A percentile compares a stretch with the other conserved stretches of the same genome.
These are phyloP conservation scores for Diplodus sargus DNA, from an alignment of 2,797 vertebrate species.

Conservation along the genomic window DNA sequence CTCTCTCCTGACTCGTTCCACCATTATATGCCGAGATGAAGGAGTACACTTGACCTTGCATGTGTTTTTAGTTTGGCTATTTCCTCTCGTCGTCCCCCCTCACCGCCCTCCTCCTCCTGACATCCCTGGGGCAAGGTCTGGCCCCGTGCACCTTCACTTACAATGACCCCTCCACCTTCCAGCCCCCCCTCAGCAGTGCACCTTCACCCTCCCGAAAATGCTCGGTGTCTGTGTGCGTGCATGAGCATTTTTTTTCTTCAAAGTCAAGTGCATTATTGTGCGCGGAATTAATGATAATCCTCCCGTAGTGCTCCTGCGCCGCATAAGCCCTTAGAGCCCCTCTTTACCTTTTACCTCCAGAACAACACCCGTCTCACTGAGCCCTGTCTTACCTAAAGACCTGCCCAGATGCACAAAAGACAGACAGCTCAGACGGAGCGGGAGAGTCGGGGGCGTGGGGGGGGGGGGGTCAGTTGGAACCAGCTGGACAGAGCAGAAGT, in stretches of 20 bases:
- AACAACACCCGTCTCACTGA: constrained; percentile 61
- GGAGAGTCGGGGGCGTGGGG: constrained; percentile 35
- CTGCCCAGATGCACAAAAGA: constrained; percentile 66
- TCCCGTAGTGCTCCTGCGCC: constrained; percentile 57
- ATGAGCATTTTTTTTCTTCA: constrained; percentile 33
- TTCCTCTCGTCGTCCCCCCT: constrained; percentile 55
- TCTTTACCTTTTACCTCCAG: constrained; percentile 71
- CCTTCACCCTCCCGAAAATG: constrained; percentile 50
- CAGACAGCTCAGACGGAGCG: constrained; percentile 64
- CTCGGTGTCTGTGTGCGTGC: background rate
- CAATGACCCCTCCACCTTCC: constrained; percentile 65
- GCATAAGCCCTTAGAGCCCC: constrained; percentile 56
- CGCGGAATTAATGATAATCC: constrained; percentile 76
- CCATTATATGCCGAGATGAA: constrained; percentile 62
- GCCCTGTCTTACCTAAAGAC: constrained; percentile 63
- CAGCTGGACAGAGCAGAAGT: constrained; percentile 69
- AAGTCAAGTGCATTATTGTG: constrained; percentile 76
- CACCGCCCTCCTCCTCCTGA: constrained; percentile 26
- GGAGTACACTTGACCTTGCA: constrained; percentile 75
- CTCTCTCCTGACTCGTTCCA: constrained; percentile 31
- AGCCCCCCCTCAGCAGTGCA: constrained; percentile 30
- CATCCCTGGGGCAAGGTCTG: constrained; percentile 67
- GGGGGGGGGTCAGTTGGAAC: constrained; percentile 59
- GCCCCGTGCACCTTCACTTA: constrained; percentile 63
- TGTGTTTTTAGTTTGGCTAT: constrained; percentile 76